Evolutionary conservation across 2,888 invertebrate species (phyloP).

Genomic region (Ornithoptera alexandrae): DNA sequence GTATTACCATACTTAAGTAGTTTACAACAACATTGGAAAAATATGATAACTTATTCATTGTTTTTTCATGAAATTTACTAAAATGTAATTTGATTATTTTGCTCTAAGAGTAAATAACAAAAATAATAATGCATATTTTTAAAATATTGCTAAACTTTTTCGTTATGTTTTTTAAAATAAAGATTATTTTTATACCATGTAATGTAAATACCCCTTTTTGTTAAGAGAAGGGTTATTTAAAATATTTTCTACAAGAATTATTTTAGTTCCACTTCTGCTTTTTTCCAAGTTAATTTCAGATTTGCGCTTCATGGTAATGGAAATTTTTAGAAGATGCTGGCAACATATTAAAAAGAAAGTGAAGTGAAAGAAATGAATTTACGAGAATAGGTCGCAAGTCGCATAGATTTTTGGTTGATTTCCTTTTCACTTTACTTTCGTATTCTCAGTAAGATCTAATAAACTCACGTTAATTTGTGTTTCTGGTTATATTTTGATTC

Average conservation of each 20-base stretch:
- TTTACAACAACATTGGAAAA: constrained; percentile 17
- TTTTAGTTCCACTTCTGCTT: background rate
- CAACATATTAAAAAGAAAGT: constrained; percentile 78
- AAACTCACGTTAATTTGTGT: constrained; percentile 74
- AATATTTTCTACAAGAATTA: too few species aligned
- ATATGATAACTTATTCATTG: background rate
- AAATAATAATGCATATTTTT: too few species aligned
- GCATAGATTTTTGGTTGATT: constrained; percentile 80
- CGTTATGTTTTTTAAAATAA: too few species aligned
- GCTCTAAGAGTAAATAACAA: too few species aligned
- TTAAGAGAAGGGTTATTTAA: too few species aligned
- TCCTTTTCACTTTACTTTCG: constrained; percentile 79
- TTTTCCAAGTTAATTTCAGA: background rate
- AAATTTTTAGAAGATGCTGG: constrained; percentile 42
- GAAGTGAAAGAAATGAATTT: constrained; percentile 80
- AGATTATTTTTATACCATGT: too few species aligned
- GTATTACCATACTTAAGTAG: constrained; percentile 26
- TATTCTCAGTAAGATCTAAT: constrained; percentile 75
- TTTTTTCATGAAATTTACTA: too few species aligned
- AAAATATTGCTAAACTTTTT: too few species aligned
- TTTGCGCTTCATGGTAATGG: background rate
- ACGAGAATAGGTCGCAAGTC: constrained; percentile 79
- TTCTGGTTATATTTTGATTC: constrained; percentile 71
- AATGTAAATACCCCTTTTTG: too few species aligned
- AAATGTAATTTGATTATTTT: too few species aligned